Evolutionary conservation across 2,888 invertebrate genomes (phyloP), one percentile per base, ranked within the genome.

Genomic region (Amblyteles armatorius): DNA sequence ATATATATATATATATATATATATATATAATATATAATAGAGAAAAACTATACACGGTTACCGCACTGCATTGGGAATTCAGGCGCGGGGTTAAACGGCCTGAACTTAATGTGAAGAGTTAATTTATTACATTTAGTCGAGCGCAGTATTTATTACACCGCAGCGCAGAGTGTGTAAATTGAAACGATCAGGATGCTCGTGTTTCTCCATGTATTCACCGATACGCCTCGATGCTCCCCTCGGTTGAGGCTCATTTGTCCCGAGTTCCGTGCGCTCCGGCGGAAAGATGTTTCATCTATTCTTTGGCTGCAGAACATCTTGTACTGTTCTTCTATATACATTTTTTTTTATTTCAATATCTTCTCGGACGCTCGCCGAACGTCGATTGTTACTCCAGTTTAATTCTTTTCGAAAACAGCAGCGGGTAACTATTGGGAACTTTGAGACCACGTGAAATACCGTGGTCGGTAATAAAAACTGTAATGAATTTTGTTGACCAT

Each of bases 131-230:
- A 50, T 13, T 55, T 44, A 13, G 55, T 72, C 40, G 13, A 40
- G 72, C 19, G 55, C 16, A 40, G 9, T 71, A 7, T 6, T 19
- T 52, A 33, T 33, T 40, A 55, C 55, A 22, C 22, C 55, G 7
- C n/a, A 67, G 50, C 16, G 33, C 11, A 19, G 36, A 72, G 55
- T 72, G 19, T 55, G 36, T 16, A 55, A 55, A 72, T 72, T 72
- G 19, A 55, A 55, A 72, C 22, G 11, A 72, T 72, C 22, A 11
- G 55, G 36, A 36, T 33, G 33, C 52, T 50, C 40, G n/a, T n/a
- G 36, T 72, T 72, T 55, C 22, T 69, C 55, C 19, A 16, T 19
- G 72, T 72, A 55, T 55, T 9, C 52, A 16, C 19, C 72, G 19
- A 72, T 57, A 36, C 36, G 29, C 55, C 36, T 22, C 55, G 36